Evolutionary conservation across 2,113 vertebrate genomes (phyloP).

Genomic region (Heterotis niloticus): DNA sequence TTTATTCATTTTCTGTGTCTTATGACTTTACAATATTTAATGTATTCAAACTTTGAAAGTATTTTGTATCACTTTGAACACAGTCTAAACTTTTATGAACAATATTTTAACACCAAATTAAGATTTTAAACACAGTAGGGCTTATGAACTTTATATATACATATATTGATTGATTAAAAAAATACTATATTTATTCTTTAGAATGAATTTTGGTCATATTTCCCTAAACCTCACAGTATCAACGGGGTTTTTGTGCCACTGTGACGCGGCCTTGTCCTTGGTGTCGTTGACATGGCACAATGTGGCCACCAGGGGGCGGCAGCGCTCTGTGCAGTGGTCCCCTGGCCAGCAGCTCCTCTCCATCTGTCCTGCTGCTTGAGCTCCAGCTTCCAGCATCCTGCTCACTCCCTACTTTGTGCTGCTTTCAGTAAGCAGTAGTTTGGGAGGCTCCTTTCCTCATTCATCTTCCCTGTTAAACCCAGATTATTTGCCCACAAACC

Average conservation of each 20-base stretch:
- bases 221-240: background rate
- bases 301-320: slow-evolving; percentile 62
- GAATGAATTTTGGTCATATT: background rate
- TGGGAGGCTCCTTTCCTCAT: slow-evolving; percentile 17
- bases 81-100: no score
- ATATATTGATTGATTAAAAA: background rate
- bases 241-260: background rate
- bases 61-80: no score
- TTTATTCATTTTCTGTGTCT: no score
- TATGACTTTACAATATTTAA: no score
- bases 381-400: slow-evolving; percentile 24
- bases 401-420: slow-evolving; percentile 11
- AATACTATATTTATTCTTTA: background rate
- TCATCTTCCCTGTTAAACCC: background rate
- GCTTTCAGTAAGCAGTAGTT: slow-evolving; percentile 21
- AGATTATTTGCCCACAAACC: slow-evolving; percentile 3
- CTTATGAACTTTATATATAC: no score
- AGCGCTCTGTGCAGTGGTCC: slow-evolving; percentile 54
- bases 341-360: slow-evolving; percentile 24
- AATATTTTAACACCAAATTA: no score
- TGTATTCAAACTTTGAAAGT: no score
- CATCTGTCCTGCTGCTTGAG: slow-evolving; percentile 12
- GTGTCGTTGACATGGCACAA: background rate
- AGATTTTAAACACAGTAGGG: no score
- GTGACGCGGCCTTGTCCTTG: background rate